A percentile compares a stretch with the other conserved stretches of the same genome.
phyloP scores from a whole-genome alignment of 2,888 invertebrate genomes.

The Mythimna vitellina region DNA sequence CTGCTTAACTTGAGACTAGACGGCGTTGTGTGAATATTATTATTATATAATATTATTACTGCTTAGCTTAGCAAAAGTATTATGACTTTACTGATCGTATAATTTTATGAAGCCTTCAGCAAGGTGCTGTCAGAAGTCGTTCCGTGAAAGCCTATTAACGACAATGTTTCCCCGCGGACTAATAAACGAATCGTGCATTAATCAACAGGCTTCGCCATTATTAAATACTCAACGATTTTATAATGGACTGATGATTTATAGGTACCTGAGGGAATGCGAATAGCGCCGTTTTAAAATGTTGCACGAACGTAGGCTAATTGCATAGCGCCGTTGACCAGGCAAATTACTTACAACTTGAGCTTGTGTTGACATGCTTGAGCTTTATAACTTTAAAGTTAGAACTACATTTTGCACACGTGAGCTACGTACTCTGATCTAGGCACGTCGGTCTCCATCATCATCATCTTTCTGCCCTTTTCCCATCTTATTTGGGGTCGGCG shows the following conservation, averaged over 20 bases:
- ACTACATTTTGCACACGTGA: too few relatives aligned
- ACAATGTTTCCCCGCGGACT: conserved; percentile 34
- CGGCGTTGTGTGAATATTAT: too few relatives aligned
- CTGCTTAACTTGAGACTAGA: too few relatives aligned
- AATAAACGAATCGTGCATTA: conserved; percentile 30
- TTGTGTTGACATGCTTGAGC: not conserved
- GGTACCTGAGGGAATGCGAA: conserved; percentile 6
- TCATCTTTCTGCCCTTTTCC: too few relatives aligned
- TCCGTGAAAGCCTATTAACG: conserved; percentile 31
- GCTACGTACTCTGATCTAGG: too few relatives aligned
- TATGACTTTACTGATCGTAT: conserved; percentile 5
- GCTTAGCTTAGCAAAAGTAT: not conserved
- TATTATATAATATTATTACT: too few relatives aligned
- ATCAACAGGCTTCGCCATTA: conserved; percentile 25
- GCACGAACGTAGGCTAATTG: not conserved
- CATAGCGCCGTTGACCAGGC: too few relatives aligned
- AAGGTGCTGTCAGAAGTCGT: conserved; percentile 16
- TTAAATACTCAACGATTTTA: conserved; percentile 51
- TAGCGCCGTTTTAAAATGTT: not conserved
- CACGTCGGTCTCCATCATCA: too few relatives aligned
- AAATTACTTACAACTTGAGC: not conserved
- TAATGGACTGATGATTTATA: conserved; percentile 38
- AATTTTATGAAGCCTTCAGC: conserved; percentile 11
- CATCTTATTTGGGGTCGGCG: too few relatives aligned
- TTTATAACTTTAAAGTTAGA: not conserved